Base-by-base conservation (phyloP, 1,140 invertebrate species). In the Bombus balteatus region DNA sequence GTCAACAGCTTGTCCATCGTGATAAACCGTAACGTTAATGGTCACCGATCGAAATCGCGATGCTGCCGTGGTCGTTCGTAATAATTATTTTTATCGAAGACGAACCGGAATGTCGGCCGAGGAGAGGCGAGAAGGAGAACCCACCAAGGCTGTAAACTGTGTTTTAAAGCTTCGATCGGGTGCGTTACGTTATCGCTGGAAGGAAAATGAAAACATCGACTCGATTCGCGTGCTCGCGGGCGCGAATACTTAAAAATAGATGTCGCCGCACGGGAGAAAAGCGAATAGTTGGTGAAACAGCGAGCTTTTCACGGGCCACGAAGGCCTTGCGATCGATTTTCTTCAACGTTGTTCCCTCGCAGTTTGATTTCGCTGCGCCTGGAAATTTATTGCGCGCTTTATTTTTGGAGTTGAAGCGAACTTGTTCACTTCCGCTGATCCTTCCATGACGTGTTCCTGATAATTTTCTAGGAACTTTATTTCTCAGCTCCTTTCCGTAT, bases 1-100 rank as follows among this genome's bases (percentile, higher is more conserved):
- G 47, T 77, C 57, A 65, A 65, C 75, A 41, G 57, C 37, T 15
- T 62, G 75, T 62, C 37, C 75, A 28, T 76, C 74, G 22, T 59
- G 75, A 77, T 65, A 77, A 77, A 62, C 12, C 75, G 28, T 78
- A 78, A 65, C 59, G 39, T 65, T 18, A 22, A 65, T 65, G 75
- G 57, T 41, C 39, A 39, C 2, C 37, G 59, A 65, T 78, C 37
- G 59, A 37, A 65, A 65, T 78, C 75, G 75, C 28, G 57, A 62
- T n/a, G 73, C 34, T 32, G 28, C 15, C 28, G 10, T 8, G 47
- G 37, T 32, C 41, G 43, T 59, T 39, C 15, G 25, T 62, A 28
- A 76, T 59, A 76, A 76, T 53, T 78, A 78, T 78, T 78, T 78
- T 78, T 78, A 78, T 78, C 75, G 75, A 32, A 65, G 57, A 78